A percentile compares a stretch with the other conserved stretches of the same genome.
phyloP scores from a whole-genome alignment of 2,888 invertebrate genomes.

The Hirtodrosophila trivittata region DNA sequence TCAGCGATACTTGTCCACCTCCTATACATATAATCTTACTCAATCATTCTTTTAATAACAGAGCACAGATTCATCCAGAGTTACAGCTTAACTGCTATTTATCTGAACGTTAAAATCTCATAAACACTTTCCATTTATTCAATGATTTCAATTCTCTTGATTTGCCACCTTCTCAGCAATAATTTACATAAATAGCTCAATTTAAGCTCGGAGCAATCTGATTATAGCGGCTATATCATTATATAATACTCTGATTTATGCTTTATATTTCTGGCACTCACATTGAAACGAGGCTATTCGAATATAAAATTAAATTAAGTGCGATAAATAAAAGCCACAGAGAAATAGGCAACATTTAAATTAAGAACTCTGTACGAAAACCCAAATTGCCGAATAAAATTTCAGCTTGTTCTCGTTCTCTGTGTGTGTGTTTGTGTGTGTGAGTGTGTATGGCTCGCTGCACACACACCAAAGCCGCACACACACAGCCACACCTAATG shows the following conservation, averaged over 20 bases:
- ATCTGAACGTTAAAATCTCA: no score
- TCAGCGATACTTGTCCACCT: no score
- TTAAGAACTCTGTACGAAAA: conserved; percentile 33
- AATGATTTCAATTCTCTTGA: not conserved
- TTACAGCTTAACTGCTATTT: no score
- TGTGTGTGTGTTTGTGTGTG: no score
- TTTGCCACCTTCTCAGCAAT: not conserved
- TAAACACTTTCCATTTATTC: no score
- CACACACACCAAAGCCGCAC: conserved; percentile 4
- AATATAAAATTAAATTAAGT: conserved; percentile 38
- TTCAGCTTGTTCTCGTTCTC: conserved; percentile 1
- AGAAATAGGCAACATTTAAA: conserved; percentile 41
- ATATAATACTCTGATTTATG: conserved; percentile 6
- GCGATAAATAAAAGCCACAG: conserved; percentile 32
- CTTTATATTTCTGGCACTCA: not conserved
- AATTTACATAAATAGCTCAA: conserved; percentile 4
- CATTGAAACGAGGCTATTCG: conserved; percentile 15
- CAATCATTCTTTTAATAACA: no score
- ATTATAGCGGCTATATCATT: conserved; percentile 1
- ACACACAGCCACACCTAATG: conserved; percentile 7
- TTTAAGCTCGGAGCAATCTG: conserved; percentile 5
- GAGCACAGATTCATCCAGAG: no score
- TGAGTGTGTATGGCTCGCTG: conserved; percentile 3
- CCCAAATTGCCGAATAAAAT: conserved; percentile 29
- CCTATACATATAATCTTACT: no score